Base-by-base conservation (phyloP, 2,888 invertebrate genomes). In the Antitype chi region DNA sequence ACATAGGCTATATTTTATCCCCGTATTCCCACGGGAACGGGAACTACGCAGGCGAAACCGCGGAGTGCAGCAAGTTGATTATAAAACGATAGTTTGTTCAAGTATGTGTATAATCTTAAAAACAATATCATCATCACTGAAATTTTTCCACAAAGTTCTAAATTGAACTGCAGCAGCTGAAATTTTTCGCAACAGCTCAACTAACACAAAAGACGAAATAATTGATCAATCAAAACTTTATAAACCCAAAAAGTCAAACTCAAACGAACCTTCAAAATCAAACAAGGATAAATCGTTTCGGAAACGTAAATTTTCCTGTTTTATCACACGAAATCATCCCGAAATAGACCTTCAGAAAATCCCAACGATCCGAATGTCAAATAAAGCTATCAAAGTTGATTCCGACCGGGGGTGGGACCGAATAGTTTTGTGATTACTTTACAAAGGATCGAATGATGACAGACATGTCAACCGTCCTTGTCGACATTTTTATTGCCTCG, bases 361-460 rank as follows among this genome's bases (percentile, higher is more conserved):
- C 52, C 25, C 25, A 4, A n/a, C 53, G 53, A 84, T 66, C 64
- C 64, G 52, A 60, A 74, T 80, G 49, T 74, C 73, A 52, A 85
- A 84, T 83, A 79, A 62, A 79, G 70, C 66, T 60, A 70, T 83
- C 75, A 73, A 71, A 74, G 59, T 85, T 68, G 66, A 81, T 76
- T 81, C 79, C 59, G 70, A 28, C 20, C 38, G 52, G 28, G 23
- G 11, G 11, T 38, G 17, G 74, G 20, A n/a, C 60, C 17, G 38
- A 52, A 84, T 73, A 71, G 60, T 86, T 81, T 78, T 63, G 59
- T 71, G 76, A 80, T 80, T 66, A 71, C 68, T 69, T 74, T 25
- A 86, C 84, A 73, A 69, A 86, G 64, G 68, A 23, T n/a, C 38
- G 28, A 70, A 60, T 86, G 80, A 83, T 86, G 79, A 83, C 84